phyloP scores from a whole-genome alignment of 2,113 vertebrate species.

The Protobothrops flavoviridis region DNA sequence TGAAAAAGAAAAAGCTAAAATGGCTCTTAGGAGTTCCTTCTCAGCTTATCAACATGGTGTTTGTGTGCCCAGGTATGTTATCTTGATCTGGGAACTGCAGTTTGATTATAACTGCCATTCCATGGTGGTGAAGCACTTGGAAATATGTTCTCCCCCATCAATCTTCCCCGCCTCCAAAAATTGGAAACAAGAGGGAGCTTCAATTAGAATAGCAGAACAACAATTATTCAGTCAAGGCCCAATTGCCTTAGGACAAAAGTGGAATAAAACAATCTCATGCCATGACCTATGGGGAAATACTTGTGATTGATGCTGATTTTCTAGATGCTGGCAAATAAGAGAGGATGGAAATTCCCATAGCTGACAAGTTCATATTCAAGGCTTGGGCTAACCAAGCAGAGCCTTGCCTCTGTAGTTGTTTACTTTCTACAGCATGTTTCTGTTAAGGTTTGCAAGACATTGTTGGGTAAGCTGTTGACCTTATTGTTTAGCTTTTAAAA shows the following conservation, averaged over 20 bases:
- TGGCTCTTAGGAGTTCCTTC: neutral
- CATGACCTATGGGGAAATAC: neutral
- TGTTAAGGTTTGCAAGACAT: constrained; percentile 38
- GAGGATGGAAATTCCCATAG: neutral
- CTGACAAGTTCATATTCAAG: neutral
- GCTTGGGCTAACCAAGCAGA: constrained; percentile 15
- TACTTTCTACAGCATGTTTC: constrained; percentile 39
- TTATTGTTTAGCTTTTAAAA: constrained; percentile 46
- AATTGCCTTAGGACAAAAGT: neutral
- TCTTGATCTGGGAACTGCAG: neutral
- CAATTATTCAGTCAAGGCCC: neutral
- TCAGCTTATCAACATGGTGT: neutral
- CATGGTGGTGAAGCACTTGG: neutral
- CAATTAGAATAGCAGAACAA: too few relatives aligned
- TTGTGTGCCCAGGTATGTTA: neutral
- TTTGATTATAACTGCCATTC: neutral
- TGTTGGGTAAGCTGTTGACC: neutral
- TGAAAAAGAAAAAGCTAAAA: neutral
- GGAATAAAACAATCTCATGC: neutral
- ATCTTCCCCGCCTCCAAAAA: too few relatives aligned
- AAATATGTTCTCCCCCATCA: neutral
- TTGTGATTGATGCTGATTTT: neutral
- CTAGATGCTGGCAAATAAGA: neutral
- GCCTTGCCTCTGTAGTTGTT: constrained; percentile 26
- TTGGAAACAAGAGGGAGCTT: neutral